phyloP scores from a whole-genome alignment of 2,113 vertebrate species.

The Diglossa brunneiventris region DNA sequence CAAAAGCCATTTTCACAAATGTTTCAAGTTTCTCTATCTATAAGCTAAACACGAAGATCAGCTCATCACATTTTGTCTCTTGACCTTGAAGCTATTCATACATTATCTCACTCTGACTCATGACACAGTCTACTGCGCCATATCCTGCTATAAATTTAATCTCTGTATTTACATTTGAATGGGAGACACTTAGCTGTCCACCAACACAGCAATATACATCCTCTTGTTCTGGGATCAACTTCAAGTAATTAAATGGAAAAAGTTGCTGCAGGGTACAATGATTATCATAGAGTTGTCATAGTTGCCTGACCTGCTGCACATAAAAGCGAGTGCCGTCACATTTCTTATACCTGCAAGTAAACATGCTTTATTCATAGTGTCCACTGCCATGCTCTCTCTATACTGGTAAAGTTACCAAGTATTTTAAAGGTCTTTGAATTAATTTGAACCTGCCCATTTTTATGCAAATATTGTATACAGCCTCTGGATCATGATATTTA shows the following conservation, averaged over 20 bases:
- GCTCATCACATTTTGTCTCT: neutral
- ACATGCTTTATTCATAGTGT: neutral
- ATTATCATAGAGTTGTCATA: neutral
- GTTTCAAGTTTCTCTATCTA: neutral
- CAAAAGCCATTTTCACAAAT: neutral
- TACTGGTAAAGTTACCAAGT: neutral
- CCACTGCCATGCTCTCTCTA: neutral
- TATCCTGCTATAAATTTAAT: slow-evolving; percentile 28
- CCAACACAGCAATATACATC: neutral
- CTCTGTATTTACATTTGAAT: neutral
- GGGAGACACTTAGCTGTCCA: slow-evolving; percentile 1
- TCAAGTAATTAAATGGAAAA: slow-evolving; percentile 7
- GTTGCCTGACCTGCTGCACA: neutral
- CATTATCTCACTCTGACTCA: slow-evolving; percentile 13
- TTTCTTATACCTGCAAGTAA: neutral
- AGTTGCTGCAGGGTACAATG: neutral
- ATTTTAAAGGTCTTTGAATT: neutral
- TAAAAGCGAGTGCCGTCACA: neutral
- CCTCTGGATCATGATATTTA: neutral
- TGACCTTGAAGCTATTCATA: slow-evolving; percentile 14
- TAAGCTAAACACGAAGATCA: neutral
- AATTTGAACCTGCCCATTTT: neutral
- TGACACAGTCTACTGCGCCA: neutral
- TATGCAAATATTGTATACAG: neutral
- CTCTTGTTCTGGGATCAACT: neutral